A percentile compares a stretch with the other conserved stretches of the same genome.
These are phyloP conservation scores for Lanius ludovicianus DNA, from an alignment of 2,113 vertebrate species.

Conservation along the genomic window DNA sequence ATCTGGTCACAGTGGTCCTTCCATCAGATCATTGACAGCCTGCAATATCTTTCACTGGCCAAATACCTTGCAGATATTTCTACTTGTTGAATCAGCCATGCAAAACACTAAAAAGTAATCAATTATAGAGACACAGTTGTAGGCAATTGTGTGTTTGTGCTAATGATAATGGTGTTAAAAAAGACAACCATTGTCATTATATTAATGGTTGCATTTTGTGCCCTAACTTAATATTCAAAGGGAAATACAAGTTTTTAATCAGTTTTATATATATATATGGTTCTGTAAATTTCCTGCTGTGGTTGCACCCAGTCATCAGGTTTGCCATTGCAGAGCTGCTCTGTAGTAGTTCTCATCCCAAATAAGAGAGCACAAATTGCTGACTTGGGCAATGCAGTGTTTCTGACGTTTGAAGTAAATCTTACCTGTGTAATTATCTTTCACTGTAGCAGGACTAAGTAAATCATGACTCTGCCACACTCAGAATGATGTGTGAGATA, in stretches of 20 bases:
- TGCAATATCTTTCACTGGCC: background rate
- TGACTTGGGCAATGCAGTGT: background rate
- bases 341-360: background rate
- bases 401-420: conserved; percentile 9
- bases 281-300: background rate
- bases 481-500: background rate
- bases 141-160: background rate
- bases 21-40: background rate
- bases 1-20: background rate
- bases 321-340: background rate
- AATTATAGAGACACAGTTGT: background rate
- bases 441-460: background rate
- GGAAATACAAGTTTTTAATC: background rate
- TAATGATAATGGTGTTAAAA: background rate
- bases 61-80: background rate
- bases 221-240: background rate
- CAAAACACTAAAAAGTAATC: background rate
- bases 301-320: background rate
- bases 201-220: background rate
- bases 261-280: background rate
- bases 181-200: background rate
- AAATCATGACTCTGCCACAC: background rate
- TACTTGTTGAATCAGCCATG: background rate
- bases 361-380: background rate
- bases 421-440: background rate